Evolutionary conservation across 2,113 vertebrate genomes (phyloP), one percentile per base, ranked within the genome.

Genomic region (Microcebus lehilahytsara): DNA sequence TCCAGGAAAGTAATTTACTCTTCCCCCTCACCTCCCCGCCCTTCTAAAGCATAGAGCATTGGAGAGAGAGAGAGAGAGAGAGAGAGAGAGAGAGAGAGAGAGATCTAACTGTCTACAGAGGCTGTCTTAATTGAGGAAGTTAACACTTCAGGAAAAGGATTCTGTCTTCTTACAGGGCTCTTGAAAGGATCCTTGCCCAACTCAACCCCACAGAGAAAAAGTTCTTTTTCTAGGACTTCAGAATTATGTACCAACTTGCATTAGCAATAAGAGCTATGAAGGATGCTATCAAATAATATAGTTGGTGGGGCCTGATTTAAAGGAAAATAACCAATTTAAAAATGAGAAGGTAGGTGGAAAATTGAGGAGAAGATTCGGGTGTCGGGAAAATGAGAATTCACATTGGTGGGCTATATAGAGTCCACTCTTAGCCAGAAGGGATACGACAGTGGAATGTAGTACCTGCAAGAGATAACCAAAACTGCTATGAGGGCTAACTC

Each of bases 121-220:
- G 78, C 14, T 5, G 30, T 95, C 23, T 92, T 93, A 80, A 85
- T 49, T 22, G 60, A 79, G 60, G 64, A 95, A 46, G 79, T 64
- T 96, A 96, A 93, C 56, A 75, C 96, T 98, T 95, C 34, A 92
- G 88, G 85, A 72, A 92, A 94, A 96, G 96, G 11, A 78, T 88
- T 96, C 83, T 91, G 16, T 97, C 93, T 96, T 94, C 74, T 96
- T 97, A 91, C 46, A 77, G 16, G 69, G 66, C 85, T 93, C 88
- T 92, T 62, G 72, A 84, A 93, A 64, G 5, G 30, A 23, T 89
- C 20, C 40, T 85, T 37, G 62, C 37, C 74, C 32, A 94, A 84
- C 30, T 23, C 56, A 94, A 64, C n/a, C n/a, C 51, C 92, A 46
- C 69, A n/a, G 10, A 71, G 69, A 62, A 96, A 89, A 58, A 27